A percentile compares a stretch with the other conserved stretches of the same genome.
Evolutionary conservation across 1,140 invertebrate genomes (phyloP).

Genomic region (Teleogryllus occipitalis): DNA sequence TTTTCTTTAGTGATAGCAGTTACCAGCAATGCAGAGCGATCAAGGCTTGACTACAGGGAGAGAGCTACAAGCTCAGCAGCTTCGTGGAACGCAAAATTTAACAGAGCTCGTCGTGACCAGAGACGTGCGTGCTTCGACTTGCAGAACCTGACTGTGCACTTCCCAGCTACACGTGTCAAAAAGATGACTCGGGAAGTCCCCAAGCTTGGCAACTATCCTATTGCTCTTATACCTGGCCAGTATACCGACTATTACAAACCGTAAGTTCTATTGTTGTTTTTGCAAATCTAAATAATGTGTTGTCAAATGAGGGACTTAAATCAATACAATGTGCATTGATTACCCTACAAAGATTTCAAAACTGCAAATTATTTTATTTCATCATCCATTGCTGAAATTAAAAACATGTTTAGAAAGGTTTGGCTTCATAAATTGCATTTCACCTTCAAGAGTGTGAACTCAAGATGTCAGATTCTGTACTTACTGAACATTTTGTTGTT

Average conservation of each 20-base stretch:
- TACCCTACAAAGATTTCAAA: too few relatives aligned
- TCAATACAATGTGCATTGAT: too few relatives aligned
- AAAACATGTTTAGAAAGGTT: too few relatives aligned
- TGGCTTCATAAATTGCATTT: too few relatives aligned
- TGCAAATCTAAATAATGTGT: background rate
- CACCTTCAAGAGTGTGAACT: too few relatives aligned
- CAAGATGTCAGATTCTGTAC: too few relatives aligned
- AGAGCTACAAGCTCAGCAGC: conserved; percentile 79
- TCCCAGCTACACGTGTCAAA: conserved; percentile 44
- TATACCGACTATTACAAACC: conserved; percentile 77
- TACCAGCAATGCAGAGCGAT: conserved; percentile 43
- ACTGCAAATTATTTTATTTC: too few relatives aligned
- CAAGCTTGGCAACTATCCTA: conserved; percentile 71
- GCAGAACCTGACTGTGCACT: conserved; percentile 66
- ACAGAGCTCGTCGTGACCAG: conserved; percentile 61
- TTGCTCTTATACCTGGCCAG: conserved; percentile 86
- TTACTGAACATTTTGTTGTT: too few relatives aligned
- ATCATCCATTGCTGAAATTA: too few relatives aligned
- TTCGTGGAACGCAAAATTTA: conserved; percentile 81
- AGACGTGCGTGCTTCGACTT: conserved; percentile 62
- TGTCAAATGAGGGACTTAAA: too few relatives aligned
- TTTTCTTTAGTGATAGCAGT: conserved; percentile 37
- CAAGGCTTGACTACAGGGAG: conserved; percentile 63
- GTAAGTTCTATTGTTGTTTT: conserved; percentile 35
- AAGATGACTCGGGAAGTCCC: conserved; percentile 41